Evolutionary conservation across 1,140 invertebrate species (phyloP).

Genomic region (Ericerus pela): DNA sequence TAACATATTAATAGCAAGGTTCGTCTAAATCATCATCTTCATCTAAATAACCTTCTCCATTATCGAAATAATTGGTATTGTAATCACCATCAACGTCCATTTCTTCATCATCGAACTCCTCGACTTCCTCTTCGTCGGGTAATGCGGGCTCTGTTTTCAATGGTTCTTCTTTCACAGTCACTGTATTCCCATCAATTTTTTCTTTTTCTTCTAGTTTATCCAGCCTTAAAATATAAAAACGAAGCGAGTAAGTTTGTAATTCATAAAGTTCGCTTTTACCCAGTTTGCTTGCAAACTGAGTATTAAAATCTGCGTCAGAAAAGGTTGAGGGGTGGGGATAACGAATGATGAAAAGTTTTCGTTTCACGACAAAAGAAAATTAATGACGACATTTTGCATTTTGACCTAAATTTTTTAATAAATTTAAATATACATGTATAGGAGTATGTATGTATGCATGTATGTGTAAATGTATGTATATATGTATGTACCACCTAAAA

Average conservation of each 20-base stretch:
- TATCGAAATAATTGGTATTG: constrained; percentile 49
- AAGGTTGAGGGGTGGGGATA: background rate
- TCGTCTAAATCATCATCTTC: constrained; percentile 75
- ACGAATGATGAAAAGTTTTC: too few species aligned
- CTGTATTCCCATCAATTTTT: constrained; percentile 25
- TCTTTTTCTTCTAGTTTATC: constrained; percentile 45
- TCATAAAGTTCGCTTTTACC: constrained; percentile 16
- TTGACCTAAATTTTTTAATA: too few species aligned
- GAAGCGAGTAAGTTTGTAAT: background rate
- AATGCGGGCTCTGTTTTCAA: constrained; percentile 34
- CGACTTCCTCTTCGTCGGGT: constrained; percentile 35
- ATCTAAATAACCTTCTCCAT: constrained; percentile 69
- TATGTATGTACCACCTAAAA: too few species aligned
- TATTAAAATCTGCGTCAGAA: constrained; percentile 14
- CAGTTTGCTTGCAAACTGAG: too few species aligned
- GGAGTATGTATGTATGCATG: too few species aligned
- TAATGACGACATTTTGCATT: too few species aligned
- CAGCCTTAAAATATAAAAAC: constrained; percentile 33
- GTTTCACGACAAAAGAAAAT: too few species aligned
- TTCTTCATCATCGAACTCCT: constrained; percentile 28
- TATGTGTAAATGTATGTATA: too few species aligned
- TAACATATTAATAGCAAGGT: constrained; percentile 3
- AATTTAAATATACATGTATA: too few species aligned
- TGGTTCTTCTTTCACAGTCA: constrained; percentile 35
- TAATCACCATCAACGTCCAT: constrained; percentile 27